Evolutionary conservation across 1,140 invertebrate genomes (phyloP), one percentile per base, ranked within the genome.

Genomic region (Heterodera carotae): DNA sequence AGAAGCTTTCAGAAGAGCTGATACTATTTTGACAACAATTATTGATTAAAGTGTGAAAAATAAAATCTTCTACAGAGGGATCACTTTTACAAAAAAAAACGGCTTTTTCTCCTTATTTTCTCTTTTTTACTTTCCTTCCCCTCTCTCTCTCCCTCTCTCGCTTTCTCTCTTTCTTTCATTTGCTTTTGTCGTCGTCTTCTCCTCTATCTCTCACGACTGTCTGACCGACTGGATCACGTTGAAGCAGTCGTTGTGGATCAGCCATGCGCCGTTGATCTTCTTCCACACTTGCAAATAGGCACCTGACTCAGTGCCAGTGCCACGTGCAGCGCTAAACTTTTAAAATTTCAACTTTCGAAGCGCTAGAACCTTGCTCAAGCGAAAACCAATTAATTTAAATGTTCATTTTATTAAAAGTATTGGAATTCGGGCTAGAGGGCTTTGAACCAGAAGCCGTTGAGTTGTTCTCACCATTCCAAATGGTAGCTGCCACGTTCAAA

Each of bases 161-260:
- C 25, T 56, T 56, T 29, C n/a, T 29, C 34, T 3, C 36, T 64
- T 27, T 34, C 8, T 31, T 69, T 43, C 22, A 7, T 34, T 22
- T 22, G 3, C 59, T 69, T 39, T n/a, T n/a, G n/a, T n/a, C n/a
- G n/a, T n/a, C n/a, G n/a, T n/a, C n/a, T n/a, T n/a, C n/a, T n/a
- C n/a, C n/a, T n/a, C n/a, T n/a, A n/a, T n/a, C n/a, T n/a, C n/a
- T 74, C 39, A 74, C 8, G 27, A 56, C 27, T 74, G 25, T 74
- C 72, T 43, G 43, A 79, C 80, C 3, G 78, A 39, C 34, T 79
- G 31, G 39, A 79, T 79, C 53, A 79, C 85, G 70, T 86, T 86
- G 85, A 86, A 86, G 69, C 85, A 86, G 69, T 86, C 85, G 67
- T 86, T 86, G 76, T 86, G 86, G 67, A 86, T 85, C 29, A 87